Evolutionary conservation across 2,888 invertebrate species (phyloP).

Genomic region (Drosophila subquinaria): DNA sequence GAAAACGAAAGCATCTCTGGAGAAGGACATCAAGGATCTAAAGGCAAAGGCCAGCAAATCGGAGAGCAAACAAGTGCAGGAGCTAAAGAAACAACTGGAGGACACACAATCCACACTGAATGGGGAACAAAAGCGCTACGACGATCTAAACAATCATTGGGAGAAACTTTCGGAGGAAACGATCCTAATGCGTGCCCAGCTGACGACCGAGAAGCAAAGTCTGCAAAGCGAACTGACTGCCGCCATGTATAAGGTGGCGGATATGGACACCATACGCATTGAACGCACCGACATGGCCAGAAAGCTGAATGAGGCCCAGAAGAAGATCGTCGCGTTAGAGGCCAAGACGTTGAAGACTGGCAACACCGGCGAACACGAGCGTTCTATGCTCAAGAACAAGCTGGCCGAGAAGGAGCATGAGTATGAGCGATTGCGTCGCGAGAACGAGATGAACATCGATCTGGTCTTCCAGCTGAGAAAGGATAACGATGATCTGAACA

Average conservation of each 20-base stretch:
- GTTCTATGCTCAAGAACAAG: conserved; percentile 89
- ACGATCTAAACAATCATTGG: conserved; percentile 92
- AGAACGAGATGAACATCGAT: conserved; percentile 89
- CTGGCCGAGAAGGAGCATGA: conserved; percentile 92
- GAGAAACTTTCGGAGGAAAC: conserved; percentile 94
- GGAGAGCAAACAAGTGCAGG: conserved; percentile 90
- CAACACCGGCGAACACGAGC: conserved; percentile 87
- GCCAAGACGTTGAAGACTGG: conserved; percentile 77
- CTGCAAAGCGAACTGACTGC: conserved; percentile 87
- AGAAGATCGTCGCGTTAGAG: conserved; percentile 82
- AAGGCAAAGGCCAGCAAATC: conserved; percentile 89
- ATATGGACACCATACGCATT: conserved; percentile 79
- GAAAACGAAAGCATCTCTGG: conserved; percentile 89
- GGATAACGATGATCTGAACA: conserved; percentile 92
- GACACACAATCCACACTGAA: conserved; percentile 90
- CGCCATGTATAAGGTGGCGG: conserved; percentile 77
- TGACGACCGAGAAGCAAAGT: conserved; percentile 93
- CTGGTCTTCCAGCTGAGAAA: conserved; percentile 90
- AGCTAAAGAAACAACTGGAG: conserved; percentile 85
- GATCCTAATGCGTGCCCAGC: conserved; percentile 92
- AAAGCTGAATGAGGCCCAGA: conserved; percentile 80
- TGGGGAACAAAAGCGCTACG: conserved; percentile 90
- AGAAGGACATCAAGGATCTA: conserved; percentile 91
- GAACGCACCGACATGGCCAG: conserved; percentile 83
- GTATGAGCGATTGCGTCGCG: conserved; percentile 89